Evolutionary conservation across 1,140 invertebrate species (phyloP).

Genomic region (Drosophila carrolli): DNA sequence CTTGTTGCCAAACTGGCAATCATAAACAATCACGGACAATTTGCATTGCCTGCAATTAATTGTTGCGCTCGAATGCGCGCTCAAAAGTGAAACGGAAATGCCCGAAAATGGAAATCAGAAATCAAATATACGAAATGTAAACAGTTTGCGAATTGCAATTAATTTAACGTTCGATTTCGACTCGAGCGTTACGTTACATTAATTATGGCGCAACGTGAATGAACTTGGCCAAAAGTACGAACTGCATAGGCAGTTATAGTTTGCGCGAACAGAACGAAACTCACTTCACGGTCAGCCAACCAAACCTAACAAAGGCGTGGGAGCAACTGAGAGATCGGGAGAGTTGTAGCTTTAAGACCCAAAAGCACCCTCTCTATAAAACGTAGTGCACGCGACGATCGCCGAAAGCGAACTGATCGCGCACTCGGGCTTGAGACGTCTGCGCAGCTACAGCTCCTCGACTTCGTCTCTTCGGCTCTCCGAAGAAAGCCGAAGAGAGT

Average conservation of each 20-base stretch:
- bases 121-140: constrained; percentile 40
- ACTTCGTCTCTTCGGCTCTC: not conserved
- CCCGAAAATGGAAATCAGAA: constrained; percentile 48
- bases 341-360: constrained; percentile 50
- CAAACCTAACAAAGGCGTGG: constrained; percentile 32
- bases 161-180: constrained; percentile 68
- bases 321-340: constrained; percentile 16
- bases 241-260: constrained; percentile 24
- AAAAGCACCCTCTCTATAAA: not conserved
- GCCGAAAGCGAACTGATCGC: constrained; percentile 65
- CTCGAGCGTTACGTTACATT: constrained; percentile 60
- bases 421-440: constrained; percentile 45
- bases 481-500: constrained; percentile 48
- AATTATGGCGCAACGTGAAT: constrained; percentile 75
- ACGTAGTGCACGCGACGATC: constrained; percentile 64
- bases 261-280: constrained; percentile 54
- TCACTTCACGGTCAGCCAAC: constrained; percentile 55
- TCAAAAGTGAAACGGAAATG: constrained; percentile 71
- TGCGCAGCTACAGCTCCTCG: constrained; percentile 24
- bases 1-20: constrained; percentile 44
- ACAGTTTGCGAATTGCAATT: constrained; percentile 70
- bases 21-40: constrained; percentile 51
- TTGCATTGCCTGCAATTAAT: constrained; percentile 69
- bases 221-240: constrained; percentile 59
- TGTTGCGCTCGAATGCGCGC: constrained; percentile 73